These are phyloP conservation scores for Lagria hirta DNA, from an alignment of 2,888 invertebrate species.

Conservation along the genomic window DNA sequence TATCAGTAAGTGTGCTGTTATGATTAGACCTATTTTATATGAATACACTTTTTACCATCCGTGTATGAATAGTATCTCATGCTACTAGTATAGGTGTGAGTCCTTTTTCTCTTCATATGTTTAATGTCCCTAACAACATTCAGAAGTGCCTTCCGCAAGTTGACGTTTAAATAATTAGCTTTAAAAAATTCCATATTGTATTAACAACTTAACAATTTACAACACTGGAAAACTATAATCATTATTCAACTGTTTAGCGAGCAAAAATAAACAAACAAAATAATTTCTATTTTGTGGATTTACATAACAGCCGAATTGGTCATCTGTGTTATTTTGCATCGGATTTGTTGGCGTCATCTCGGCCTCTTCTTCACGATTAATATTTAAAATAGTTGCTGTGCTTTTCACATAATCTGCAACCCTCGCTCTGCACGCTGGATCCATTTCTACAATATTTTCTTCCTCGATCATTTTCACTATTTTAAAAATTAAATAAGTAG, in stretches of 20 bases:
- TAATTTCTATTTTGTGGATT: constrained; percentile 56
- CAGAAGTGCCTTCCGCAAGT: too few relatives aligned
- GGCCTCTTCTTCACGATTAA: constrained; percentile 45
- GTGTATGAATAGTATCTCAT: too few relatives aligned
- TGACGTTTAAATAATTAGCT: too few relatives aligned
- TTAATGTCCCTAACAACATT: too few relatives aligned
- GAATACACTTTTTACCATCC: too few relatives aligned
- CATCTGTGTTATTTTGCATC: constrained; percentile 28
- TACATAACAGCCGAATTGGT: constrained; percentile 43
- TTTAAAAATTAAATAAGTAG: constrained; percentile 56
- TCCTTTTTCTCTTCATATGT: too few relatives aligned
- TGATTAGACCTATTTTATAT: too few relatives aligned
- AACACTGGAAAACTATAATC: constrained; percentile 58
- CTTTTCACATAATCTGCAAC: constrained; percentile 60
- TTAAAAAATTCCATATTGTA: too few relatives aligned
- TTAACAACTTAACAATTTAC: constrained; percentile 32
- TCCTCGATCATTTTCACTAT: constrained; percentile 46
- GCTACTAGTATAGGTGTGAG: too few relatives aligned
- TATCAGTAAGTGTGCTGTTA: too few relatives aligned
- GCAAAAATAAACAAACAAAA: constrained; percentile 56
- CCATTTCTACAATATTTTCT: constrained; percentile 53
- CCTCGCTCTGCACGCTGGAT: constrained; percentile 57
- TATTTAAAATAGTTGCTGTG: constrained; percentile 47
- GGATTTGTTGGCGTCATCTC: constrained; percentile 49
- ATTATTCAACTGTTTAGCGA: constrained; percentile 58